Evolutionary conservation across 37 sponge, comb jelly and placozoan species (phyloP).

Genomic region (Spongilla lacustris): DNA sequence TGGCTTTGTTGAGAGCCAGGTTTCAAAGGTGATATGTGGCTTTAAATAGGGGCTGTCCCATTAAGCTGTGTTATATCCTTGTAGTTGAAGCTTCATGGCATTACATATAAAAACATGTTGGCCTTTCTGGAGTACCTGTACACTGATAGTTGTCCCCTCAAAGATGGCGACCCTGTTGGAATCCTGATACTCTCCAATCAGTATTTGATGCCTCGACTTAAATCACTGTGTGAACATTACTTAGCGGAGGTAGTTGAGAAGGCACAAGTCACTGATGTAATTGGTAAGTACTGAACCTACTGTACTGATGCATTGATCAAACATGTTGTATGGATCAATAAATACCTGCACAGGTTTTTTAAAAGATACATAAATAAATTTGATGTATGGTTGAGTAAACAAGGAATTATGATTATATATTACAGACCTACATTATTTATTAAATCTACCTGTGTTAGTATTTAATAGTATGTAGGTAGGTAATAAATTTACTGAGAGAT

Average conservation of each 20-base stretch:
- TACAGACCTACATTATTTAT: too few relatives aligned
- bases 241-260: constrained; percentile 80
- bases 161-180: constrained; percentile 70
- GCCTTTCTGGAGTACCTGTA: constrained; percentile 89
- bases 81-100: constrained; percentile 69
- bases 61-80: too few relatives aligned
- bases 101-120: constrained; percentile 54
- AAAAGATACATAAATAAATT: too few relatives aligned
- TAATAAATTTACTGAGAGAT: too few relatives aligned
- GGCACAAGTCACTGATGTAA: constrained; percentile 74
- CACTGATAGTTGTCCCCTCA: constrained; percentile 83
- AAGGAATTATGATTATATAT: too few relatives aligned
- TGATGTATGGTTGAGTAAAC: too few relatives aligned
- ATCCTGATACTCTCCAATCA: constrained; percentile 81
- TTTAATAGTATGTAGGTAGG: too few relatives aligned
- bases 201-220: constrained; percentile 75
- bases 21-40: constrained; percentile 64
- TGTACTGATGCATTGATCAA: too few relatives aligned
- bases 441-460: too few relatives aligned
- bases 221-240: constrained; percentile 83
- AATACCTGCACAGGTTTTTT: too few relatives aligned
- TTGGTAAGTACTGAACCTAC: constrained; percentile 75
- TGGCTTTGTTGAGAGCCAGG: constrained; percentile 60
- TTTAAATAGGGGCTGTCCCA: too few relatives aligned
- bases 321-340: too few relatives aligned